A percentile compares a stretch with the other conserved stretches of the same genome.
Evolutionary conservation across 2,113 vertebrate species (phyloP).

Genomic region (Etheostoma cragini): DNA sequence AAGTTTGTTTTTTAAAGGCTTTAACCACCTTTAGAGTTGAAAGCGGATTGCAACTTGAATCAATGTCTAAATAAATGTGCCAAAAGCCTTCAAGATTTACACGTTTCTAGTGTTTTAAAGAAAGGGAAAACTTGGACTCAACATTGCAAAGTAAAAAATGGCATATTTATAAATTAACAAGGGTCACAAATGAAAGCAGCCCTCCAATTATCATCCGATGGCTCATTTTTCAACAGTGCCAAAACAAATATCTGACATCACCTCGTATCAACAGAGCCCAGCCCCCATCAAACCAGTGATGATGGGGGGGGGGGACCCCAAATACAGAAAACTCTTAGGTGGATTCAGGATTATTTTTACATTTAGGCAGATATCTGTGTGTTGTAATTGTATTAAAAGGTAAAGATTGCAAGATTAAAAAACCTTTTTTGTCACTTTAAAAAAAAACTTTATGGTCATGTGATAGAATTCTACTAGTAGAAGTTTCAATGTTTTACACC

Average conservation of each 20-base stretch:
- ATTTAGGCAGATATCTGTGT: background rate
- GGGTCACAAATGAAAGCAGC: background rate
- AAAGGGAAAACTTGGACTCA: background rate
- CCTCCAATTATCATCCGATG: background rate
- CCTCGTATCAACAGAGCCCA: background rate
- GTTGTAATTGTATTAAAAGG: background rate
- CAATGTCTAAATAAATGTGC: background rate
- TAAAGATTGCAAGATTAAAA: slow-evolving; percentile 1
- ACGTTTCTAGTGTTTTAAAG: background rate
- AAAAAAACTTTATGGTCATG: slow-evolving; percentile 14
- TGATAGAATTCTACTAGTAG: background rate
- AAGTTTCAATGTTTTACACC: slow-evolving; percentile 35
- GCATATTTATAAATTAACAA: too few relatives aligned
- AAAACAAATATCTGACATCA: background rate
- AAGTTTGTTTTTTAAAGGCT: background rate
- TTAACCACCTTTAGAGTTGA: background rate
- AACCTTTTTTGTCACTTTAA: slow-evolving; percentile 20
- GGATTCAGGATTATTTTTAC: background rate
- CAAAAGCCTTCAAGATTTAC: background rate
- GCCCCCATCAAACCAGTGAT: background rate
- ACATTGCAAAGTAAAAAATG: too few relatives aligned
- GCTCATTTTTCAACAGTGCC: background rate
- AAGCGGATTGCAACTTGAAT: background rate
- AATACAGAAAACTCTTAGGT: background rate
- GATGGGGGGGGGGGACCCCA: too few relatives aligned